Evolutionary conservation across 2,888 invertebrate genomes (phyloP).

Genomic region (Epinotia bilunana): DNA sequence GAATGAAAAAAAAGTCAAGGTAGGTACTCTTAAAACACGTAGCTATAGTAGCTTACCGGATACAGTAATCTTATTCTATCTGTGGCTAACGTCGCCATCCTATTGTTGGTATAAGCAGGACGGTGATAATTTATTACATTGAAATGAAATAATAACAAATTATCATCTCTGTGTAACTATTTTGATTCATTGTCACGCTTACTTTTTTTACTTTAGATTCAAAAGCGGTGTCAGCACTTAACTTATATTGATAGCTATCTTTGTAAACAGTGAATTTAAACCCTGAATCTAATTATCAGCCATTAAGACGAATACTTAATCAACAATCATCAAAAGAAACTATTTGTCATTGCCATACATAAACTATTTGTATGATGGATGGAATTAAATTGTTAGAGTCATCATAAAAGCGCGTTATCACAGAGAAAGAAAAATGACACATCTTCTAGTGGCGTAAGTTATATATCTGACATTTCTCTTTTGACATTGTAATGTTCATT

Average conservation of each 20-base stretch:
- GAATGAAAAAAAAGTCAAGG: too few relatives aligned
- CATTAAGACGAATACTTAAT: constrained; percentile 59
- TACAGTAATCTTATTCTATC: not conserved
- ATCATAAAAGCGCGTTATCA: constrained; percentile 7
- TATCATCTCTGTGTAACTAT: not conserved
- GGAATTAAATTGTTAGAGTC: constrained; percentile 64
- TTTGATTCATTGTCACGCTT: constrained; percentile 2
- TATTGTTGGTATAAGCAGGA: not conserved
- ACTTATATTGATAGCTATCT: constrained; percentile 35
- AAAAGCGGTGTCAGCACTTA: constrained; percentile 21
- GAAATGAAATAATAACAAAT: not conserved
- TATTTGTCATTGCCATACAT: constrained; percentile 60
- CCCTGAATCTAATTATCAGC: constrained; percentile 33
- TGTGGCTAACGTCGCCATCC: not conserved
- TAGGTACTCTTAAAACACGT: not conserved
- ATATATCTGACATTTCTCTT: constrained; percentile 6
- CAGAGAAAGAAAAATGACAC: not conserved
- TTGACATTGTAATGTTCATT: not conserved
- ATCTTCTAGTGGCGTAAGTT: not conserved
- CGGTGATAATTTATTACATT: constrained; percentile 1
- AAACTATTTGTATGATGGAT: constrained; percentile 59
- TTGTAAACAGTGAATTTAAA: constrained; percentile 33
- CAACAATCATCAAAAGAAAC: constrained; percentile 56
- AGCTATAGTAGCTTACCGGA: not conserved
- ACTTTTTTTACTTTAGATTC: constrained; percentile 26